Evolutionary conservation across 1,140 invertebrate genomes (phyloP), one percentile per base, ranked within the genome.

Genomic region (Drosophila punjabiensis): DNA sequence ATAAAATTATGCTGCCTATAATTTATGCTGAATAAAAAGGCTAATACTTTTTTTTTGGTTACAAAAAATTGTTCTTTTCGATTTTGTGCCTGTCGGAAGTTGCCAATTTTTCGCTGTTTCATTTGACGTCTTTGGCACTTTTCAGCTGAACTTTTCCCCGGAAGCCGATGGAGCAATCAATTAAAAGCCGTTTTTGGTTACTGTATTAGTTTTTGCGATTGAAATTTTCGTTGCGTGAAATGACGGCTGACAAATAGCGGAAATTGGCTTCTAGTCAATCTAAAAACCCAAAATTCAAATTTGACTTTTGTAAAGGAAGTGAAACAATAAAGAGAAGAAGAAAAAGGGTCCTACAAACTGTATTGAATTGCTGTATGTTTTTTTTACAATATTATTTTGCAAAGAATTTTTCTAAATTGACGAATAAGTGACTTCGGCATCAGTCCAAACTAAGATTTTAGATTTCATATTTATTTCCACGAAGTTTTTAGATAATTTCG

Each of bases 111-210:
- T 58, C 55, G 68, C 71, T 58, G 83, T 69, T 76, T 79, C 64
- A 32, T 59, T 53, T 79, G 79, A 86, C 55, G 70, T 50, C 64
- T 79, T 37, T 53, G 66, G 67, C 79, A 78, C 78, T 69, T 86
- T 68, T 64, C 39, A 48, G 41, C 30, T 45, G 39, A 53, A 47
- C 43, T 41, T 67, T 41, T 13, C 16, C 30, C 37, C 11, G 33
- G 13, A 39, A 39, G 55, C 61, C 48, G 41, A 60, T 48, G 30
- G 37, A 45, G 56, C 83, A 87, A 81, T 88, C 84, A 88, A 81
- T 87, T 87, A 88, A 65, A 61, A 74, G 48, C 63, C 35, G 50
- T 79, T 78, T 79, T 64, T 47, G 59, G 63, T 35, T 76, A 65
- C 48, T 43, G 11, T 64, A 41, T 76, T 71, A 33, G 61, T 56